A percentile compares a stretch with the other conserved stretches of the same genome.
Conservation (phyloP, 2,888 invertebrate genomes). For the Aspidiotus destructor region DNA sequence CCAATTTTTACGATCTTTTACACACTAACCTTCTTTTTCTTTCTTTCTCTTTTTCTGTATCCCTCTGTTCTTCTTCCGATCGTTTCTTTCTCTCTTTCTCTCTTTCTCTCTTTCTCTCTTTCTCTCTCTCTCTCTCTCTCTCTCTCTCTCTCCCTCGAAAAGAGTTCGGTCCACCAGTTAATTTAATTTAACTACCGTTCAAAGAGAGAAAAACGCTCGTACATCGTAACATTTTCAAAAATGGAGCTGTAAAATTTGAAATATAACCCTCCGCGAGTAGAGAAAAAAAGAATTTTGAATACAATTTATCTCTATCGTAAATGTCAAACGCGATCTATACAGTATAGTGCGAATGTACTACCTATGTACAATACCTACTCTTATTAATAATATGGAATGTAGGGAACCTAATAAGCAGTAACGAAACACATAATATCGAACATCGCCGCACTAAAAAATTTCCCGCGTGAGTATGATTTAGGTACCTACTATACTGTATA, state of each 20-base stretch:
- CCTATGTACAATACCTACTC: too few species aligned
- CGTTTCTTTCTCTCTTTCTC: too few species aligned
- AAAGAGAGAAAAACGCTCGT: conserved; percentile 11
- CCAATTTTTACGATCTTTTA: conserved; percentile 26
- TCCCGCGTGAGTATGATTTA: background rate
- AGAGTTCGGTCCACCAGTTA: conserved; percentile 25
- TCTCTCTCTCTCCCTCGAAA: background rate
- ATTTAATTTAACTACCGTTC: conserved; percentile 28
- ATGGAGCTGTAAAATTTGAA: conserved; percentile 27
- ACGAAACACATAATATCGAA: background rate
- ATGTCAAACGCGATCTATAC: background rate
- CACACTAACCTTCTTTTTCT: conserved; percentile 26
- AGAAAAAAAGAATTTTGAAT: conserved; percentile 7
- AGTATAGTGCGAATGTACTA: background rate
- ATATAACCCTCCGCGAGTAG: conserved; percentile 18
- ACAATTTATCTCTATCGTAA: background rate
- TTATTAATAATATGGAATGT: too few species aligned
- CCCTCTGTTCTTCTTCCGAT: too few species aligned
- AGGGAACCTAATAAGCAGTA: too few species aligned
- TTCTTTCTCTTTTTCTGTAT: conserved; percentile 5
- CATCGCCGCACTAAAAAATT: background rate
- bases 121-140: background rate
- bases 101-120: background rate
- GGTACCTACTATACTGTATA: too few species aligned
- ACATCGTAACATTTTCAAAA: conserved; percentile 13